phyloP scores from a whole-genome alignment of 2,113 vertebrate species.

The Anguilla rostrata region DNA sequence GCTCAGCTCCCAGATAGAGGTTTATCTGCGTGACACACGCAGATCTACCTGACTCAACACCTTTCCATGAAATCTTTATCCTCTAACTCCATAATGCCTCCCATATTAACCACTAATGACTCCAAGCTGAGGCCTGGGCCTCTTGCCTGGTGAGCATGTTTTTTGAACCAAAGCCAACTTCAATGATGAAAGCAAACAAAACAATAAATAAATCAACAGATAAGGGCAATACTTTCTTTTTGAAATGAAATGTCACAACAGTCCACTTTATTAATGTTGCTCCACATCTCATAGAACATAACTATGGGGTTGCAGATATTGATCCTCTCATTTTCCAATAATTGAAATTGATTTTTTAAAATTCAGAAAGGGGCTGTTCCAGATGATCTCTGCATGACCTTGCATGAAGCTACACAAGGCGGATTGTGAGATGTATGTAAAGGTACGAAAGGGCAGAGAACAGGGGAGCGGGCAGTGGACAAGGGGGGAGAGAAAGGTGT shows the following conservation, averaged over 20 bases:
- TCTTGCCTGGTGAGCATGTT: neutral
- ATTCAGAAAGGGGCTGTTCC: neutral
- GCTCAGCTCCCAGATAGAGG: conserved; percentile 35
- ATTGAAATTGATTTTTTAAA: no score
- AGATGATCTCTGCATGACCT: neutral
- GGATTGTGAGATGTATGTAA: no score
- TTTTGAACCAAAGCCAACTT: neutral
- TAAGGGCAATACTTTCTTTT: no score
- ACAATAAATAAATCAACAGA: neutral
- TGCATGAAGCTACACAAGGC: no score
- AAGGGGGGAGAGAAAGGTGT: no score
- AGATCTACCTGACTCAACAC: conserved; percentile 76
- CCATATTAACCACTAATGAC: conserved; percentile 36
- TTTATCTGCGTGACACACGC: conserved; percentile 47
- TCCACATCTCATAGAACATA: neutral
- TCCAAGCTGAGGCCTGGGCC: neutral
- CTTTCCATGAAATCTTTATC: conserved; percentile 67
- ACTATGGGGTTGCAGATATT: neutral
- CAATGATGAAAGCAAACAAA: neutral
- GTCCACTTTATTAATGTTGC: neutral
- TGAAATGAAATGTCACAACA: neutral
- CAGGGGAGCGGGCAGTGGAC: no score
- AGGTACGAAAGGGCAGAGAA: no score
- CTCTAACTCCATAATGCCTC: conserved; percentile 68
- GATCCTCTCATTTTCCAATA: no score